Base-by-base conservation (phyloP, 2,888 invertebrate genomes). In the Lithophane semibrunnea region DNA sequence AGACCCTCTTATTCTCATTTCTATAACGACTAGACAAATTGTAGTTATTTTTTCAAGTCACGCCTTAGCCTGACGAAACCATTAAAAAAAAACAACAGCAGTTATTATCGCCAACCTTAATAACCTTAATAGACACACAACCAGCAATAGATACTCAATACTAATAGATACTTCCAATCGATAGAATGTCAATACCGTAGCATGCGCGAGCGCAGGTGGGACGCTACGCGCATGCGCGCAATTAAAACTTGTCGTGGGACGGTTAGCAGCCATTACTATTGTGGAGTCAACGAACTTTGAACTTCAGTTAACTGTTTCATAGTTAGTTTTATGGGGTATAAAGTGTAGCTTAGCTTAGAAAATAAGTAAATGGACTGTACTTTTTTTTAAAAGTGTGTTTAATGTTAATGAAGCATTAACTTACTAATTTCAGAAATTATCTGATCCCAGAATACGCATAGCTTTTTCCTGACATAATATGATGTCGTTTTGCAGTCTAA, bases 161-260 rank as follows among this genome's bases (percentile, higher is more conserved):
- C 75, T 75, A 73, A 83, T 83, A 70, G 29, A 70, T 77, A 75
- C 52, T 47, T 60, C 18, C 66, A 79, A 82, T 66, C 77, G 68
- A 84, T 86, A 88, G 88, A 86, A 86, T 86, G 89, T 80, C 85
- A 87, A 84, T 82, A 79, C 82, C 80, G 77, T 67, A 69, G 79
- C 69, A 73, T 73, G 83, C 79, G 81, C 80, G 54, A 61, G 69
- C 87, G 87, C 91, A 90, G 89, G 89, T 90, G 89, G 80, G 71
- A 56, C 54, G 86, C 73, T 77, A 77, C 72, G 89, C 86, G 86
- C 86, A 83, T 77, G 85, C 80, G 83, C 69, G 89, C 86, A 92
- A 91, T 92, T 92, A 92, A 88, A 89, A 86, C 85, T 86, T 90
- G 92, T 91, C 91, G 88, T 86, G 77, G 13, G 68, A 85, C 86